phyloP scores from a whole-genome alignment of 2,113 vertebrate genomes.

The Brachirus orientalis region DNA sequence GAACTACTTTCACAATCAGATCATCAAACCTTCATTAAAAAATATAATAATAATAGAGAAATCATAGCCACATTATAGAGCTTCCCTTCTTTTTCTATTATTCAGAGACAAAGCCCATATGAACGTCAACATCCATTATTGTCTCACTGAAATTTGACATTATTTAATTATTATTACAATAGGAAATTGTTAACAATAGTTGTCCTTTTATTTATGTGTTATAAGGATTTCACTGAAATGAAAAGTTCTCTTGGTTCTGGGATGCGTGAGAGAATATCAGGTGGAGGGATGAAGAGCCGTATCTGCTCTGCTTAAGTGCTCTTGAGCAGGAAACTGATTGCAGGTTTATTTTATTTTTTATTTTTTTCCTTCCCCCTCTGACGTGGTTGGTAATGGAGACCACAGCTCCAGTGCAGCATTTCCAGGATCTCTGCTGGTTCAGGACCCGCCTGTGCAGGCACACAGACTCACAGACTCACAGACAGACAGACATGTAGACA shows the following conservation, averaged over 20 bases:
- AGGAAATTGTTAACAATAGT: background rate
- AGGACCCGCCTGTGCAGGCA: slow-evolving; percentile 17
- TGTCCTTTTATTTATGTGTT: background rate
- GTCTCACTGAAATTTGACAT: too few relatives aligned
- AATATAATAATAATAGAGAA: too few relatives aligned
- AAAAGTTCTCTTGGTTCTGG: background rate
- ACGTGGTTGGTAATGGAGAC: slow-evolving; percentile 54
- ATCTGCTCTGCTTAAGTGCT: background rate
- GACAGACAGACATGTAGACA: background rate
- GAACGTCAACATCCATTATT: background rate
- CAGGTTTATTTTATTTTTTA: background rate
- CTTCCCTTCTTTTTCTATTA: too few relatives aligned
- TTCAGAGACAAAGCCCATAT: too few relatives aligned
- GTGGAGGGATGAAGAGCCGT: too few relatives aligned
- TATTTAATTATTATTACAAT: too few relatives aligned
- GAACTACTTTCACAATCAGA: background rate
- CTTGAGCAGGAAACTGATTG: slow-evolving; percentile 6
- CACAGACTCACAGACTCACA: too few relatives aligned
- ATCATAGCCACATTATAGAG: too few relatives aligned
- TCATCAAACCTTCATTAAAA: too few relatives aligned
- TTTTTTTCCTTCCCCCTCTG: slow-evolving; percentile 20
- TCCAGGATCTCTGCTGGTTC: slow-evolving; percentile 18
- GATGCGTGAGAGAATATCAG: too few relatives aligned
- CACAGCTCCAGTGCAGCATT: slow-evolving; percentile 52
- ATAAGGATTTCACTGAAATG: background rate